Conservation (phyloP, 1,140 invertebrate genomes). For the Archegozetes longisetosus region DNA sequence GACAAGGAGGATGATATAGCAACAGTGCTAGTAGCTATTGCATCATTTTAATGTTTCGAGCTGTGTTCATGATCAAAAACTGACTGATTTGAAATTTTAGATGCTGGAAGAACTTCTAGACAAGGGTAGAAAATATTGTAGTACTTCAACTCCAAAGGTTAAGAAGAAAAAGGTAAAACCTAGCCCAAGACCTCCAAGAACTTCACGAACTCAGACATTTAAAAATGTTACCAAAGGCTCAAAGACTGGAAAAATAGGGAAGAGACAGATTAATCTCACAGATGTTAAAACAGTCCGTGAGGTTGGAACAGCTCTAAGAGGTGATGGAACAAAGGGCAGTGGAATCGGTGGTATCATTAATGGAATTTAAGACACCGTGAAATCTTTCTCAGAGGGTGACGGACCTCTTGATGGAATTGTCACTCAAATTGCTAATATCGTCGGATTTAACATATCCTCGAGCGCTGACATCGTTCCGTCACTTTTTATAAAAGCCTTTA, state of each 20-base stretch:
- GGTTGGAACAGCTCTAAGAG: slow-evolving; percentile 5
- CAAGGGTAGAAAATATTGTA: slow-evolving; percentile 1
- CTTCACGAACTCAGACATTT: too few species aligned
- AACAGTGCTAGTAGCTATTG: too few species aligned
- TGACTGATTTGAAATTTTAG: too few species aligned
- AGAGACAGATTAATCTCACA: slow-evolving; percentile 4
- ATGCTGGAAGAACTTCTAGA: slow-evolving; percentile 9
- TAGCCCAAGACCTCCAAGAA: neutral
- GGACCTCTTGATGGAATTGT: slow-evolving; percentile 12
- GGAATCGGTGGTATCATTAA: slow-evolving; percentile 9
- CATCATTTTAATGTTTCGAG: too few species aligned
- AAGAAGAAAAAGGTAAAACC: neutral
- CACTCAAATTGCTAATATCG: slow-evolving; percentile 13
- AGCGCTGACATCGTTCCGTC: slow-evolving; percentile 13
- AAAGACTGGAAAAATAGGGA: neutral
- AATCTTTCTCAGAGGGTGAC: slow-evolving; percentile 11
- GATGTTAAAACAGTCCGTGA: slow-evolving; percentile 11
- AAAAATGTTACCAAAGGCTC: neutral
- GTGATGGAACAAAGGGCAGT: slow-evolving; percentile 8
- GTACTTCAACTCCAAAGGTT: neutral
- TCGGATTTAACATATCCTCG: slow-evolving; percentile 10
- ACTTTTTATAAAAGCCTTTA: slow-evolving; percentile 15
- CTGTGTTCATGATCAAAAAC: too few species aligned
- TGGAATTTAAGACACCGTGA: slow-evolving; percentile 4
- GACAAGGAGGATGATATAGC: too few species aligned